Conservation (phyloP, 1,140 invertebrate species). For the Drosophila neocordata region DNA sequence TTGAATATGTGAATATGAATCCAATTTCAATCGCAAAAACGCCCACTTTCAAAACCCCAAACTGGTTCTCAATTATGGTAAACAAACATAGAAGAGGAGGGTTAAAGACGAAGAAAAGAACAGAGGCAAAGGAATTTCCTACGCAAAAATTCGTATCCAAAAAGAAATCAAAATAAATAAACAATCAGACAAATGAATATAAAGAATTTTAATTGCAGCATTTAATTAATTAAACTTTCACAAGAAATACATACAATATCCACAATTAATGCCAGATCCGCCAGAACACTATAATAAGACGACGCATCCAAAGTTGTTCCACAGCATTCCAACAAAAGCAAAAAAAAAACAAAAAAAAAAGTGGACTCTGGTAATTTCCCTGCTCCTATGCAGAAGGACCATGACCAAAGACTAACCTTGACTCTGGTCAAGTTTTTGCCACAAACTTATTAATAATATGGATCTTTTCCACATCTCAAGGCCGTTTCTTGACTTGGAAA, state of each 20-base stretch:
- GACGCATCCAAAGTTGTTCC: slow-evolving; percentile 1
- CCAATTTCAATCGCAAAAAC: slow-evolving; percentile 8
- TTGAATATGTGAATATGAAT: slow-evolving; percentile 3
- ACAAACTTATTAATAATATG: slow-evolving; percentile 1
- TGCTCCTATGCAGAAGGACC: slow-evolving; percentile 4
- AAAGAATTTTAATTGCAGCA: slow-evolving; percentile 12
- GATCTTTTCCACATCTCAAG: slow-evolving; percentile 14
- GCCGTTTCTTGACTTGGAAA: slow-evolving; percentile 18
- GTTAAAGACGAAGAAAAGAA: background rate
- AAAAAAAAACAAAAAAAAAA: background rate
- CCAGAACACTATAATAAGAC: slow-evolving; percentile 9
- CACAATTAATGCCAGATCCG: slow-evolving; percentile 10
- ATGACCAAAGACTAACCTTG: slow-evolving; percentile 12
- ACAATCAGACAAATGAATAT: slow-evolving; percentile 5
- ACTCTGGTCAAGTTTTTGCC: slow-evolving; percentile 13
- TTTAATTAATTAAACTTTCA: slow-evolving; percentile 20
- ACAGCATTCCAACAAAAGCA: slow-evolving; percentile 7
- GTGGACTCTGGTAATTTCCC: background rate
- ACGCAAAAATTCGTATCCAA: slow-evolving; percentile 3
- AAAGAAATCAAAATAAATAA: no score
- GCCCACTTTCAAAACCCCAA: slow-evolving; percentile 11
- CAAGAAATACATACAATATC: slow-evolving; percentile 5
- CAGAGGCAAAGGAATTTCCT: slow-evolving; percentile 2
- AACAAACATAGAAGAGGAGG: background rate
- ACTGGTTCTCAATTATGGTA: slow-evolving; percentile 1